Base-by-base conservation (phyloP, 1,140 invertebrate species). In the Drosophila kanapiae region DNA sequence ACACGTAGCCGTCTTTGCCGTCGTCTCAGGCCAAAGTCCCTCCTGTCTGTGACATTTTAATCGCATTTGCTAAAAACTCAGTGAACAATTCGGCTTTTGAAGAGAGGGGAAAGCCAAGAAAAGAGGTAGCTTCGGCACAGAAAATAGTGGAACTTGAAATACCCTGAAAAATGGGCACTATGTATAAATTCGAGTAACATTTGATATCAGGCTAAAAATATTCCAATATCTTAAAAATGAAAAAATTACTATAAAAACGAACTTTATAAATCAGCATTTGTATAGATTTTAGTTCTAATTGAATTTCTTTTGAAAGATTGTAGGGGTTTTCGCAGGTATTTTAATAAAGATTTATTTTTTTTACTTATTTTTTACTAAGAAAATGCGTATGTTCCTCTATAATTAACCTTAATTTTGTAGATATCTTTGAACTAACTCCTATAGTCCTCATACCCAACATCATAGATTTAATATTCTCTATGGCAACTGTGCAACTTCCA, bases 1-100 rank as follows among this genome's bases (percentile, higher is more conserved):
- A 91, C 88, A 87, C 88, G 83, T 79, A 56, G 83, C 83, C 83
- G 80, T 88, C 81, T 62, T 59, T 75, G 71, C 65, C 78, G 67
- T 77, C 67, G 35, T 62, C 42, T 56, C 38, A 23, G 6, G 54
- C 57, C 75, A 78, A 78, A 58, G 75, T 60, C 64, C 38, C 54
- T 78, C 64, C 38, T 31, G 67, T 14, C 70, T 49, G 78, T 92
- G 91, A 92, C 91, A 92, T 92, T 92, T 92, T 92, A 92, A 92
- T 92, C 91, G 91, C 87, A 92, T 92, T 92, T 92, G 87, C 91
- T 86, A 78, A 92, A 54, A 90, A 92, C 85, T 87, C 91, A 92
- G 49, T 92, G 91, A 92, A 79, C 91, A 92, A 90, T 92, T 91
- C 87, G 35, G 63, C 79, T 58, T 43, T 56, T 11, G 4, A 35